phyloP scores from a whole-genome alignment of 2,113 vertebrate genomes.

The human (Homo sapiens) region DNA sequence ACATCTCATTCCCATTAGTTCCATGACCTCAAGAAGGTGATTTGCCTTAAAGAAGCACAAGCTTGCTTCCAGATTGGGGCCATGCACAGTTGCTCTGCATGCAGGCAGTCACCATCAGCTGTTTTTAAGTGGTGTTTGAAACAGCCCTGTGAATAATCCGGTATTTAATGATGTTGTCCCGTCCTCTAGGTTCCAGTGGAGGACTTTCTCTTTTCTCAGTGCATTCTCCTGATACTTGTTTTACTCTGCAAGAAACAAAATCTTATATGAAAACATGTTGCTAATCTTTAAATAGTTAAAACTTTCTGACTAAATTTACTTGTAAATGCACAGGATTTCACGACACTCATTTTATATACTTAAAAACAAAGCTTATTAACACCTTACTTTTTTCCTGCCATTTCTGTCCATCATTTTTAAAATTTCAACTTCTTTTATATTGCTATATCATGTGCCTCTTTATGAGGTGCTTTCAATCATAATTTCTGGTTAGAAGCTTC shows the following conservation, averaged over 20 bases:
- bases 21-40: neutral
- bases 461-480: neutral
- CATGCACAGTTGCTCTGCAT: accelerated
- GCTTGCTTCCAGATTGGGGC: no score
- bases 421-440: neutral
- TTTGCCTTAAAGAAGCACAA: accelerated
- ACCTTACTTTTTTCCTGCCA: neutral
- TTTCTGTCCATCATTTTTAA: neutral
- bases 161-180: no score
- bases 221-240: neutral
- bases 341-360: neutral
- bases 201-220: neutral
- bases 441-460: neutral
- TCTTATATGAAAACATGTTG: neutral
- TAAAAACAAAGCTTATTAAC: neutral
- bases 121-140: no score
- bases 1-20: neutral
- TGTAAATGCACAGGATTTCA: neutral
- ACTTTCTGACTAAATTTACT: neutral
- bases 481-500: neutral
- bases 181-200: neutral
- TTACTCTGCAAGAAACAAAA: neutral
- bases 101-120: accelerated
- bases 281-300: neutral
- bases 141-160: neutral